Conservation (phyloP, 2,113 vertebrate genomes). For the Thamnaconus septentrionalis region DNA sequence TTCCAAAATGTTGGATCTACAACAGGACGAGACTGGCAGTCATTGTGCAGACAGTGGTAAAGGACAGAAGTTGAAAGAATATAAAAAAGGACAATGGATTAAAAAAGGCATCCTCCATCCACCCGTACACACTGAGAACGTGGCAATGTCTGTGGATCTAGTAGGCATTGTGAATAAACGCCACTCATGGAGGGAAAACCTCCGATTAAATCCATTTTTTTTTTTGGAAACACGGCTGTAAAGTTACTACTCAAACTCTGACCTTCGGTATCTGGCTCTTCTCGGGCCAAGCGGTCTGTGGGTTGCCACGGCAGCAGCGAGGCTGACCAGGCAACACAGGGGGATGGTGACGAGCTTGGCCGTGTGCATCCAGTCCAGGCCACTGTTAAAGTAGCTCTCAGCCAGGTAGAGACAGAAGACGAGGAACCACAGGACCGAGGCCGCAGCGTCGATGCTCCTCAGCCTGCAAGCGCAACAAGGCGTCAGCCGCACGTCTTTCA, state of each 20-base stretch:
- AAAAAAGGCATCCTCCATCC: background rate
- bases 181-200: background rate
- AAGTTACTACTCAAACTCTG: slow-evolving; percentile 89
- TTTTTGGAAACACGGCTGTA: slow-evolving; percentile 58
- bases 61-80: background rate
- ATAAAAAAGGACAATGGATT: background rate
- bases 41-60: too few species aligned
- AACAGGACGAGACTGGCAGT: too few species aligned
- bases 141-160: too few species aligned
- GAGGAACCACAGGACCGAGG: slow-evolving; percentile 87
- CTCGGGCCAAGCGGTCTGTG: slow-evolving; percentile 81
- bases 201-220: background rate
- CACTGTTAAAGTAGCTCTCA: slow-evolving; percentile 72
- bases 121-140: background rate
- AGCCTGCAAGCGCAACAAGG: slow-evolving; percentile 74
- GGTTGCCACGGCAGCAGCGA: slow-evolving; percentile 88
- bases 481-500: background rate
- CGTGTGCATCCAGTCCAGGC: slow-evolving; percentile 81
- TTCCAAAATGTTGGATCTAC: too few species aligned
- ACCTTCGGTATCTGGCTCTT: slow-evolving; percentile 93
- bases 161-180: too few species aligned
- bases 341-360: slow-evolving; percentile 80
- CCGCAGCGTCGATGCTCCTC: slow-evolving; percentile 87
- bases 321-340: slow-evolving; percentile 91
- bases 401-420: slow-evolving; percentile 83